Percentiles rank a stretch among this genome's conserved stretches.
Conservation (phyloP, 2,888 invertebrate genomes). For the Drosophila anomalipes region DNA sequence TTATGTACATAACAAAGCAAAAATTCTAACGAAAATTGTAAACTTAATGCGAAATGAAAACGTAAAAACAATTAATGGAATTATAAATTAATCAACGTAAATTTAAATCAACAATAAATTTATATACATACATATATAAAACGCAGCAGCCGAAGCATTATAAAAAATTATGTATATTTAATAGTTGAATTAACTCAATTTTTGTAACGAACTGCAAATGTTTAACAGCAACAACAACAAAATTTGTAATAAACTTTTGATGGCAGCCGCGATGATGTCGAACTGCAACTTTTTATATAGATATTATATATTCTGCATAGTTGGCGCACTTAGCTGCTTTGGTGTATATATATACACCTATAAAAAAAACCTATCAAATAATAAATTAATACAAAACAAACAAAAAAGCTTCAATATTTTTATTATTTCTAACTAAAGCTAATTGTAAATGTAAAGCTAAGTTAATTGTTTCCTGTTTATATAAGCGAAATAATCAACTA, state of each 20-base stretch:
- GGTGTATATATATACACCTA: constrained; percentile 56
- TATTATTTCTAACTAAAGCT: constrained; percentile 79
- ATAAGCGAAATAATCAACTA: constrained; percentile 71
- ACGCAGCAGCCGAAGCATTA: constrained; percentile 47
- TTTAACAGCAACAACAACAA: constrained; percentile 16
- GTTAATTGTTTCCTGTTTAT: constrained; percentile 79
- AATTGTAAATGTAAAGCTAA: constrained; percentile 73
- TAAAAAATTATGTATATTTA: constrained; percentile 57
- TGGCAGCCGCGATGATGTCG: constrained; percentile 40
- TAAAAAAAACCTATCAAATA: constrained; percentile 56
- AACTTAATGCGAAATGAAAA: constrained; percentile 62
- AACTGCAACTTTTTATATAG: constrained; percentile 57
- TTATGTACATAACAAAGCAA: constrained; percentile 83
- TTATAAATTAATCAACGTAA: constrained; percentile 73
- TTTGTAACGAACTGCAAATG: constrained; percentile 53
- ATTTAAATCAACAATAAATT: constrained; percentile 54
- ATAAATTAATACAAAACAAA: constrained; percentile 57
- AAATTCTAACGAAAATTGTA: constrained; percentile 73
- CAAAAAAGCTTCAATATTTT: constrained; percentile 76
- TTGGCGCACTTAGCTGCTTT: constrained; percentile 55
- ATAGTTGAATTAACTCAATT: constrained; percentile 75
- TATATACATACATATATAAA: constrained; percentile 26
- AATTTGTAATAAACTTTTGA: constrained; percentile 26
- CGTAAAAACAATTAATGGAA: constrained; percentile 83
- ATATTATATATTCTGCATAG: constrained; percentile 46